These are phyloP conservation scores for Megatriorchis doriae DNA, from an alignment of 2,113 vertebrate genomes.

Conservation along the genomic window DNA sequence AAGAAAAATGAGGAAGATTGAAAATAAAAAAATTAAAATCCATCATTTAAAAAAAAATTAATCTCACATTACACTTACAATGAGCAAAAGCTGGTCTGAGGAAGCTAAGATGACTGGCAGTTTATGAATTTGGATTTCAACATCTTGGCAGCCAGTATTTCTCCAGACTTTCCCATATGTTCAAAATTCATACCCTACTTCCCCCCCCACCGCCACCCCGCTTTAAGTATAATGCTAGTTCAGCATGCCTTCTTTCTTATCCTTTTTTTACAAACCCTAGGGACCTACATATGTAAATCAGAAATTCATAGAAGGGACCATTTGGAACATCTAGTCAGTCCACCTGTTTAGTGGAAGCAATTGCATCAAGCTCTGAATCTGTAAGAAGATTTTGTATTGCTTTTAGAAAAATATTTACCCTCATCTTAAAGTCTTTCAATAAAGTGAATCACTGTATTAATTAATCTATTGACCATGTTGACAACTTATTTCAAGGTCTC, in stretches of 20 bases:
- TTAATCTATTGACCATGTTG: neutral
- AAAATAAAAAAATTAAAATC: neutral
- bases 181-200: neutral
- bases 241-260: neutral
- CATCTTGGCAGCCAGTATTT: neutral
- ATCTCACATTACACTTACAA: neutral
- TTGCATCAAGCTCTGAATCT: neutral
- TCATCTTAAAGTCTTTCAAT: neutral
- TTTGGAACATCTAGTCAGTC: neutral
- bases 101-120: neutral
- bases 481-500: neutral
- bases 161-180: neutral
- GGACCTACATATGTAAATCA: neutral
- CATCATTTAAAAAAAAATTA: neutral
- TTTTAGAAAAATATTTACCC: neutral
- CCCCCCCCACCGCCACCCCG: fast-evolving
- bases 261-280: neutral
- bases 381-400: neutral
- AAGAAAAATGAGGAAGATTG: neutral
- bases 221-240: neutral
- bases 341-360: neutral
- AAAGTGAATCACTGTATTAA: neutral
- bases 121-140: neutral
- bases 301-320: neutral
- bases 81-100: neutral